Base-by-base conservation (phyloP, 2,113 vertebrate species). In the Lepisosteus oculatus region DNA sequence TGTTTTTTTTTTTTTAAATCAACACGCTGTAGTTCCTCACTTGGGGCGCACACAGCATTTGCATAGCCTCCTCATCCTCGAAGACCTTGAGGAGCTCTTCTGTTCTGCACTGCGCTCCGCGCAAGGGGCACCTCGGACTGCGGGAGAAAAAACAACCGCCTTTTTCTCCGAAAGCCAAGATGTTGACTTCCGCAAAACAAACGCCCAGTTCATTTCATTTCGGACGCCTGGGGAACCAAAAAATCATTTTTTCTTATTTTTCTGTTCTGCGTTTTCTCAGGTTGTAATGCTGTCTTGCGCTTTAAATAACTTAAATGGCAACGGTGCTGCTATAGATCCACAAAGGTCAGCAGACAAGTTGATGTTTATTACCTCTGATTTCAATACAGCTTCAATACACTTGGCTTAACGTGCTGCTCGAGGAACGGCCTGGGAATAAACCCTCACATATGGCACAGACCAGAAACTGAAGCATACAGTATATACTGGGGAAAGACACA, bases 291-390 rank as follows among this genome's bases (percentile, higher is more conserved):
- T 61, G 73, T 73, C 78, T 79, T 69, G 67, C 74, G 67, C 76
- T 70, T 83, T 75, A 80, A 79, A 74, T 65, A 17, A 70, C 78
- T 71, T 68, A 55, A 74, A 84, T 79, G 73, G 65, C 67, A 78
- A 78, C 57, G 67, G 71, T 76, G 62, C 74, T 67, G 65, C 55
- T 65, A 65, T 45, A 43, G 68, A 79, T 84, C 74, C 72, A 64
- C 66, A 84, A 85, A 88, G 84, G 87, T 88, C 86, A 89, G 56
- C 43, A 70, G 75, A 71, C 73, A 78, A 55, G 67, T 72, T 75
- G 63, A 67, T 81, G 79, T 83, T 85, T 85, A 77, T 81, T 57
- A 65, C 61, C 72, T 61, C 67, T 78, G 75, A 77, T 74, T 77
- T 65, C 65, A 70, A 76, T 73, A 67, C 67, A 65, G 65, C 68